A percentile compares a stretch with the other conserved stretches of the same genome.
These are phyloP conservation scores for Ptilodon capucinus DNA, from an alignment of 2,888 invertebrate genomes.

Conservation along the genomic window DNA sequence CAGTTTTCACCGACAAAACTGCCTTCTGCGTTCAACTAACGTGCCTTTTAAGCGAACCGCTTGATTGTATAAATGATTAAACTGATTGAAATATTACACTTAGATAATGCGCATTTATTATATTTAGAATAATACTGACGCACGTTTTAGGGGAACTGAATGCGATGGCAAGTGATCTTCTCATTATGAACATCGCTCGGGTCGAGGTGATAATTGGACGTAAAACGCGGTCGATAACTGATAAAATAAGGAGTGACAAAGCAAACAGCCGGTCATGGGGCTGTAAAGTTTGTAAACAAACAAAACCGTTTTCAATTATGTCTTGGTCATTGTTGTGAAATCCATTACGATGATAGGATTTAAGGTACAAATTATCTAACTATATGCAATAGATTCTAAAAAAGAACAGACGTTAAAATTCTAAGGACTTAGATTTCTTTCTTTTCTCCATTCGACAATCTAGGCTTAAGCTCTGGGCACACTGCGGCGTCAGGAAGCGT, in stretches of 20 bases:
- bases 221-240: constrained; percentile 50
- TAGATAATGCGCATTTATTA: constrained; percentile 52
- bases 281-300: constrained; percentile 1
- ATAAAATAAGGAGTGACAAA: constrained; percentile 57
- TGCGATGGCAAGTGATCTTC: constrained; percentile 53
- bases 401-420: no score
- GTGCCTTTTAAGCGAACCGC: constrained; percentile 52
- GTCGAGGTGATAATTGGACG: constrained; percentile 53
- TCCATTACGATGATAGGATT: neutral
- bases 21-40: constrained; percentile 19
- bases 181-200: constrained; percentile 54
- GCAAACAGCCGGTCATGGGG: constrained; percentile 37
- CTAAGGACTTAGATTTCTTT: no score
- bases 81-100: constrained; percentile 60
- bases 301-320: neutral
- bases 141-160: constrained; percentile 50
- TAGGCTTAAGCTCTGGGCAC: no score
- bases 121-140: constrained; percentile 60
- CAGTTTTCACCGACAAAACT: constrained; percentile 41
- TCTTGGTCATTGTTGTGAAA: neutral
- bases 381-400: no score
- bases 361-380: neutral
- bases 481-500: no score
- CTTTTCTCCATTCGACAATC: no score
- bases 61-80: constrained; percentile 65